Evolutionary conservation across 1,140 invertebrate species (phyloP).

Genomic region (Macrocentrus cingulum): DNA sequence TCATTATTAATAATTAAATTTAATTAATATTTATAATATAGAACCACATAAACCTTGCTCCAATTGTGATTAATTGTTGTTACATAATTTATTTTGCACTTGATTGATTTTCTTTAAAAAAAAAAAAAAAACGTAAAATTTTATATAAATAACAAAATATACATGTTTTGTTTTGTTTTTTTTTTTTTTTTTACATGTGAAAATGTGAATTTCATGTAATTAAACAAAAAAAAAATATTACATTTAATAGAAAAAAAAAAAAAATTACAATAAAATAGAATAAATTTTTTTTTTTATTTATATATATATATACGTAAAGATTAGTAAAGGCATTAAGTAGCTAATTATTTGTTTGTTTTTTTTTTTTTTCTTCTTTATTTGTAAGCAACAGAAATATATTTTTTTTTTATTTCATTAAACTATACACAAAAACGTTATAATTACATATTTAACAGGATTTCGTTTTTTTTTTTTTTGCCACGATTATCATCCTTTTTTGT

Average conservation of each 20-base stretch:
- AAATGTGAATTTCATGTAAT: background rate
- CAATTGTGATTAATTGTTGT: constrained; percentile 39
- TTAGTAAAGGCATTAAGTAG: constrained; percentile 54
- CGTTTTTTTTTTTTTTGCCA: constrained; percentile 22
- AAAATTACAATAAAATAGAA: constrained; percentile 33
- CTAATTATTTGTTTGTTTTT: constrained; percentile 37
- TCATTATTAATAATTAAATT: constrained; percentile 42
- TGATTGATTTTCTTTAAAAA: constrained; percentile 7
- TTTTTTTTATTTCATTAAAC: constrained; percentile 50
- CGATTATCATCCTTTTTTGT: constrained; percentile 21
- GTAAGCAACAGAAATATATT: constrained; percentile 58
- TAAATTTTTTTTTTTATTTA: constrained; percentile 30
- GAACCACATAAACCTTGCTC: constrained; percentile 60
- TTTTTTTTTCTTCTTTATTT: constrained; percentile 42
- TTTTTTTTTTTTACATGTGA: constrained; percentile 10
- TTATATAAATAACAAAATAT: constrained; percentile 24
- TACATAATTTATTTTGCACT: background rate
- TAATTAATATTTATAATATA: constrained; percentile 49
- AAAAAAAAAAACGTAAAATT: constrained; percentile 23
- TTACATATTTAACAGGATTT: constrained; percentile 58
- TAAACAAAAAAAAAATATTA: constrained; percentile 17
- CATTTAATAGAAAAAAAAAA: too few species aligned
- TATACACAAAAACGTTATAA: constrained; percentile 58
- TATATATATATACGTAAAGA: too few species aligned
- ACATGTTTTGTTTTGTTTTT: background rate